Evolutionary conservation across 1,140 invertebrate genomes (phyloP), one percentile per base, ranked within the genome.

Genomic region (Homarus americanus): DNA sequence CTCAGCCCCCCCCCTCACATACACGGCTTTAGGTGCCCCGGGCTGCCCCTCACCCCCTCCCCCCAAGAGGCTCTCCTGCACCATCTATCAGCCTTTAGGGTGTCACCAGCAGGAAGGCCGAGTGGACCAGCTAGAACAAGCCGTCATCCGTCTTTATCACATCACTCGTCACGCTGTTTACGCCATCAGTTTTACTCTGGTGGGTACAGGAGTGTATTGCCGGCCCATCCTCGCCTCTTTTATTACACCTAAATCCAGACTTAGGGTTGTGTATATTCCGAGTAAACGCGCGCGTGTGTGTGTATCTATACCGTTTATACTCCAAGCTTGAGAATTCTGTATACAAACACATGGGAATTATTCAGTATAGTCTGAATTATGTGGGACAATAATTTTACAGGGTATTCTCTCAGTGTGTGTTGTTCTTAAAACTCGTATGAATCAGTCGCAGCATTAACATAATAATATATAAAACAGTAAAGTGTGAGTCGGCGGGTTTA

Each of bases 401-500:
- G 44, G 44, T 17, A 49, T 49, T 49, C 17, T 49, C 44, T 17
- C 44, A 1, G 17, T 17, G 17, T 10, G 9, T 49, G 9, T 49
- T 17, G 44, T 17, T 17, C 44, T 49, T 9, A 49, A 2, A 49
- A 58, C 17, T 24, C 53, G 24, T 28, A 69, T 28, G 63, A 69
- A 17, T 69, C 28, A n/a, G n/a, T 12, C 28, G 63, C 63, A 32
- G 63, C 28, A 69, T 69, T 28, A 69, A 32, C 28, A 63, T 69
- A 69, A 63, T 69, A 69, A 69, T 32, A 69, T 69, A 69, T 69
- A 69, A 69, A 69, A 69, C n/a, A 24, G 32, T 69, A 69, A 69
- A 69, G 63, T 69, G n/a, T 69, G 24, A 69, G n/a, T 32, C 5
- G n/a, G 63, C 63, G 63, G 63, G 63, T 69, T 69, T 69, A 69